Percentiles rank a stretch among this genome's conserved stretches.
Evolutionary conservation across 2,113 vertebrate genomes (phyloP).

Genomic region (Antennarius striatus): DNA sequence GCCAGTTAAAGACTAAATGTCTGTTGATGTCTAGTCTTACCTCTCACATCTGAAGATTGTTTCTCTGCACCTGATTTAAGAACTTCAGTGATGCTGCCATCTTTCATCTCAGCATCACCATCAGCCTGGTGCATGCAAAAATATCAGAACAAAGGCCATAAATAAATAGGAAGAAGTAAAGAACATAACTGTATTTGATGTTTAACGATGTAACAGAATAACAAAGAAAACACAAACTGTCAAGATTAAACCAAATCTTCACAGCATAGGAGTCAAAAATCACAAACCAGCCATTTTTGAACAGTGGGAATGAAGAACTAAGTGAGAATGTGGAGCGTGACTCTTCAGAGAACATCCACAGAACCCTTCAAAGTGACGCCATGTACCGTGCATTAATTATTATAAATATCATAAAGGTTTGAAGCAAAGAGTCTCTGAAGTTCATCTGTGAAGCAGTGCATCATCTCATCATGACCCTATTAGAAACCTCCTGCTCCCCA

Average conservation of each 20-base stretch:
- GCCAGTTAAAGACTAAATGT: no score
- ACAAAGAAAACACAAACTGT: neutral
- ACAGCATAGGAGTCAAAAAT: neutral
- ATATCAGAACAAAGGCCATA: neutral
- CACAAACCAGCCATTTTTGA: neutral
- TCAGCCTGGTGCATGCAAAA: conserved; percentile 35
- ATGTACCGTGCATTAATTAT: neutral
- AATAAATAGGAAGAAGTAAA: neutral
- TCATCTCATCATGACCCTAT: neutral
- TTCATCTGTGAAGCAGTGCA: neutral
- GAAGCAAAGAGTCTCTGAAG: neutral
- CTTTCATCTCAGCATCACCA: conserved; percentile 36
- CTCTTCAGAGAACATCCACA: neutral
- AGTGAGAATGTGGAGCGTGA: neutral
- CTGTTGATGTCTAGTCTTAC: conserved; percentile 28
- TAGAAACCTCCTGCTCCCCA: neutral
- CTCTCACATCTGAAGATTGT: neutral
- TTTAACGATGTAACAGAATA: neutral
- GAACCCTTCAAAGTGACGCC: neutral
- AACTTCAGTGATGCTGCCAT: conserved; percentile 52
- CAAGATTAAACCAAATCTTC: neutral
- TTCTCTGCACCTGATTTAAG: conserved; percentile 8
- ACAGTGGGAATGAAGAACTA: neutral
- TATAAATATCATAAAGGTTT: neutral
- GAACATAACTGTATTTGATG: neutral